A percentile compares a stretch with the other conserved stretches of the same genome.
Conservation (phyloP, 2,113 vertebrate genomes). For the Myrmophylax atrothorax region DNA sequence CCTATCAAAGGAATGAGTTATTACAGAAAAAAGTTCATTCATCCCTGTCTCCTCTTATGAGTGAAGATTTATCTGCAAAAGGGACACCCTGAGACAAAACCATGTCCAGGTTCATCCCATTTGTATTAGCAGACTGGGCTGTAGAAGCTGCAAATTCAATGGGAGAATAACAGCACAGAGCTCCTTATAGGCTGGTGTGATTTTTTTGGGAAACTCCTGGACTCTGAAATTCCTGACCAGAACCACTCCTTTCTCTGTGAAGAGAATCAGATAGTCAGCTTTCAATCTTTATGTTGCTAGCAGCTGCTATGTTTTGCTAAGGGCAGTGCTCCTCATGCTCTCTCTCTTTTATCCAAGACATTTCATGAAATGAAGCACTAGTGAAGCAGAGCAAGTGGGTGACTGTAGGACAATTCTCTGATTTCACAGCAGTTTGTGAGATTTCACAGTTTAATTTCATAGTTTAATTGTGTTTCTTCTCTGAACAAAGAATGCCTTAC, state of each 20-base stretch:
- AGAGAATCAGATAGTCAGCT: background rate
- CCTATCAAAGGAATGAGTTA: background rate
- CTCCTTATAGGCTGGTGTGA: background rate
- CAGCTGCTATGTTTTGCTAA: background rate
- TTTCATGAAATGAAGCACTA: background rate
- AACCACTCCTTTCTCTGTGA: background rate
- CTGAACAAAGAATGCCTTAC: background rate
- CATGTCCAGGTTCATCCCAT: background rate
- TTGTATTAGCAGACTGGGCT: background rate
- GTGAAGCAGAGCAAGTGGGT: background rate
- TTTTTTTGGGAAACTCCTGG: background rate
- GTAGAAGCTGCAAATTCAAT: background rate
- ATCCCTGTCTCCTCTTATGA: background rate
- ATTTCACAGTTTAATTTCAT: slow-evolving; percentile 57
- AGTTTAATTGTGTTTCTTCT: slow-evolving; percentile 39
- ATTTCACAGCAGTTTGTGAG: slow-evolving; percentile 51
- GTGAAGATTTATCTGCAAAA: background rate
- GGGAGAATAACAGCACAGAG: fast-evolving
- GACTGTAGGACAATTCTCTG: slow-evolving; percentile 14
- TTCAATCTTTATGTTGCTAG: background rate
- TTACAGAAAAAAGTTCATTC: background rate
- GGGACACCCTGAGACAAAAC: background rate
- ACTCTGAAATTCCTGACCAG: background rate
- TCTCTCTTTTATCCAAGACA: background rate
- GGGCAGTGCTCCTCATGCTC: background rate